Evolutionary conservation across 2,113 vertebrate genomes (phyloP).

Genomic region (Stigmatopora nigra): DNA sequence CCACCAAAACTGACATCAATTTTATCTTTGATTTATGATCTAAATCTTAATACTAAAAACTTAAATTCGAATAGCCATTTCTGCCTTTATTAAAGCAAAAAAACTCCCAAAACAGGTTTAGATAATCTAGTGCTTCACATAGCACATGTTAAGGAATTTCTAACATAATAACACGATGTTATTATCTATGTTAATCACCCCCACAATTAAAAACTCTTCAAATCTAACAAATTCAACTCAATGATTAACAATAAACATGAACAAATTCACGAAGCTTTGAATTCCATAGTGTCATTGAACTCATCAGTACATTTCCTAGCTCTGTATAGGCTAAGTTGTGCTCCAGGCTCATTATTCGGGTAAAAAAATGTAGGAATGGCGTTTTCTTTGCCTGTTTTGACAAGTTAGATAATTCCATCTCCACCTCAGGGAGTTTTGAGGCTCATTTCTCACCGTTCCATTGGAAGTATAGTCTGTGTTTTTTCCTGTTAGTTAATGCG

Average conservation of each 20-base stretch:
- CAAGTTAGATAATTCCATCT: conserved; percentile 55
- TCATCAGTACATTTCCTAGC: conserved; percentile 10
- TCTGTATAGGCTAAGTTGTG: conserved; percentile 49
- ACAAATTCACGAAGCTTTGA: background rate
- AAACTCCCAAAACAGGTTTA: too few species aligned
- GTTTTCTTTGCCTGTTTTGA: conserved; percentile 62
- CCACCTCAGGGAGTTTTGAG: conserved; percentile 55
- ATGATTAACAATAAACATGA: background rate
- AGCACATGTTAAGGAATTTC: too few species aligned
- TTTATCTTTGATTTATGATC: too few species aligned
- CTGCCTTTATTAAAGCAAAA: too few species aligned
- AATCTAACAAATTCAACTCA: background rate
- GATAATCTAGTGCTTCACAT: too few species aligned
- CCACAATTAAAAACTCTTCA: too few species aligned
- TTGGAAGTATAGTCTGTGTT: conserved; percentile 12
- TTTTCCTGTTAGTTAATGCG: too few species aligned
- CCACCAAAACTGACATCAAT: too few species aligned
- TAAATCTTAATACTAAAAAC: too few species aligned
- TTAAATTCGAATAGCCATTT: too few species aligned
- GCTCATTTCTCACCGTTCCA: conserved; percentile 52
- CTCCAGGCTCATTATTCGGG: conserved; percentile 51
- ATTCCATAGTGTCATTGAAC: background rate
- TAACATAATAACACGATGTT: too few species aligned
- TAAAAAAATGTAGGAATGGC: conserved; percentile 36
- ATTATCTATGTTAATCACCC: too few species aligned